A percentile compares a stretch with the other conserved stretches of the same genome.
Evolutionary conservation across 2,888 invertebrate species (phyloP).

Genomic region (Caenorhabditis drosophilae): DNA sequence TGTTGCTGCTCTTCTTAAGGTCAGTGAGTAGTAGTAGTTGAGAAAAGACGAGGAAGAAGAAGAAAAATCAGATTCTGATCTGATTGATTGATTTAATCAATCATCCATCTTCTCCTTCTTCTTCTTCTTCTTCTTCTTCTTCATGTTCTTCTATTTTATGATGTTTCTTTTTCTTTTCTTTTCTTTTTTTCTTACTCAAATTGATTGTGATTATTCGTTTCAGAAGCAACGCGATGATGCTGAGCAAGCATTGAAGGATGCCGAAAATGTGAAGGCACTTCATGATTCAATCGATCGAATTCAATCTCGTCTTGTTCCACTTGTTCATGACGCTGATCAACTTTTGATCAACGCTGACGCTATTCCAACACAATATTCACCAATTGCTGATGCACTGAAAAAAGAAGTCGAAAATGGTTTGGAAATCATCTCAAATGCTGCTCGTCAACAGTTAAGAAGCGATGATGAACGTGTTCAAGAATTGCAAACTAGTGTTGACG

Average conservation of each 20-base stretch:
- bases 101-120: no score
- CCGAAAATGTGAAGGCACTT: constrained; percentile 20
- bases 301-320: constrained; percentile 18
- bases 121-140: no score
- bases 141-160: no score
- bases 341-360: constrained; percentile 36
- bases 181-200: background rate
- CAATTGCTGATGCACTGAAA: constrained; percentile 29
- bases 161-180: background rate
- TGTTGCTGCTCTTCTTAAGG: constrained; percentile 26
- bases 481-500: constrained; percentile 4
- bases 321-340: constrained; percentile 29
- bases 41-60: background rate
- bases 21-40: constrained; percentile 1
- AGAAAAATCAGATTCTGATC: background rate
- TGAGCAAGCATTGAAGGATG: constrained; percentile 25
- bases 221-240: constrained; percentile 29
- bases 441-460: no score
- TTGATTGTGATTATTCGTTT: constrained; percentile 11
- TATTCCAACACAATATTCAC: constrained; percentile 28
- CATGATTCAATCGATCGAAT: constrained; percentile 20
- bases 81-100: no score
- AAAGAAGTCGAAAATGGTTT: constrained; percentile 20
- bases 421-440: constrained; percentile 7
- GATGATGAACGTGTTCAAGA: constrained; percentile 5